Base-by-base conservation (phyloP, 2,888 invertebrate genomes). In the Prostheceraeus crozeri region DNA sequence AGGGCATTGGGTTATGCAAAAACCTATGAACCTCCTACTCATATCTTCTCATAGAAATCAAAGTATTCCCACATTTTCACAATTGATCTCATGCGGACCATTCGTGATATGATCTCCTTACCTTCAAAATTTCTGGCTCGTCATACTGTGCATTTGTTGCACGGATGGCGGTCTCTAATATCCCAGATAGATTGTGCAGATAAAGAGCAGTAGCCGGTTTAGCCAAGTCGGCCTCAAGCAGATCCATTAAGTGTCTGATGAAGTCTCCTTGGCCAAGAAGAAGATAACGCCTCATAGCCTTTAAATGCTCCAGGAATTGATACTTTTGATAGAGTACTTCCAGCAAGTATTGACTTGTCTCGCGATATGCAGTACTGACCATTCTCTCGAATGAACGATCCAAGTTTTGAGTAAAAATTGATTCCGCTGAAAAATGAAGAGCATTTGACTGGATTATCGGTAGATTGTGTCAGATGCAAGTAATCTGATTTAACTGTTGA, bases 181-280 rank as follows among this genome's bases (percentile, higher is more conserved):
- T 74, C 1, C 77, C 77, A 30, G 74, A 84, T 65, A 94, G 80
- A 71, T 89, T 89, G 77, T 91, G 90, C 10, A 86, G 84, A 77
- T 87, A 88, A 56, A 94, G 80, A 25, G 85, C 84, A 66, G 83
- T 82, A 19, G 89, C 91, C 1, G 86, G 85, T 77, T 89, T 88
- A 69, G 84, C 85, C 64, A 94, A 28, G 40, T 80, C 84, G 80
- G 78, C 89, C 89, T 86, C 86, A 64, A 94, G 78, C 62, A 91
- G 80, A 69, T 90, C 88, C 83, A 96, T 85, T 57, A 96, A 82
- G 71, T 90, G 86, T 70, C 87, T 84, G 68, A 91, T 89, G 76
- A 94, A 93, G 79, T 96, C 93, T 0, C 94, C 94, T 79, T 94
- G 93, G 11, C 90, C 90, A 11, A 96, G 82, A 57, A 96, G 80